These are phyloP conservation scores for Anguilla obscura DNA, from an alignment of 2,797 vertebrate genomes.

Conservation along the genomic window DNA sequence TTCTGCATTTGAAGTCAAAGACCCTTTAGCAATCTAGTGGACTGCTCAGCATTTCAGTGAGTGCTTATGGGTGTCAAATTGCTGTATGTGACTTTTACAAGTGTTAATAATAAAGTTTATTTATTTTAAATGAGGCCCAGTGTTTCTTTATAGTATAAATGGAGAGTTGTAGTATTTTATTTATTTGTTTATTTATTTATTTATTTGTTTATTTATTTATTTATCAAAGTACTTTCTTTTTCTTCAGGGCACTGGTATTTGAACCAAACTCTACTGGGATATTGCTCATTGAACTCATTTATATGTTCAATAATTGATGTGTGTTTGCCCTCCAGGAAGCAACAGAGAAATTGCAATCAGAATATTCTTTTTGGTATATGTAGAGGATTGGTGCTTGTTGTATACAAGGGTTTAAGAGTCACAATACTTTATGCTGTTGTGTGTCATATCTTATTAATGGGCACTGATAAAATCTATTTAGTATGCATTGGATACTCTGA, in stretches of 20 bases:
- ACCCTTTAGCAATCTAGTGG: not conserved
- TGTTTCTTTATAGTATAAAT: not conserved
- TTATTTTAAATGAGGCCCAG: conserved; percentile 1
- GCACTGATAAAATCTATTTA: not conserved
- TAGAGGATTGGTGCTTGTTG: not conserved
- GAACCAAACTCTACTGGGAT: not conserved
- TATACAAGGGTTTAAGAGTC: not conserved
- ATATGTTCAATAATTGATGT: not conserved
- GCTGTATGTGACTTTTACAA: not conserved
- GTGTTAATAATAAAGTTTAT: not conserved
- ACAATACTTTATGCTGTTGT: not conserved
- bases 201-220: not conserved
- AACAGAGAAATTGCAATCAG: not conserved
- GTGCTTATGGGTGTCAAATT: not conserved
- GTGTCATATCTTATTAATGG: not conserved
- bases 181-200: not conserved
- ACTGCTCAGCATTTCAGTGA: not conserved
- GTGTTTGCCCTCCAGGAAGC: not conserved
- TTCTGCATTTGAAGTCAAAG: not conserved
- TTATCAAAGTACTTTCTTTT: not conserved
- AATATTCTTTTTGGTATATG: not conserved
- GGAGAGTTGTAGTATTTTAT: not conserved
- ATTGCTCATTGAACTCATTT: not conserved
- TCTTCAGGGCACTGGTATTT: not conserved
- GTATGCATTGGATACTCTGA: too few species aligned